Conservation (phyloP, 2,888 invertebrate species). For the Mimumesa dahlbomi region DNA sequence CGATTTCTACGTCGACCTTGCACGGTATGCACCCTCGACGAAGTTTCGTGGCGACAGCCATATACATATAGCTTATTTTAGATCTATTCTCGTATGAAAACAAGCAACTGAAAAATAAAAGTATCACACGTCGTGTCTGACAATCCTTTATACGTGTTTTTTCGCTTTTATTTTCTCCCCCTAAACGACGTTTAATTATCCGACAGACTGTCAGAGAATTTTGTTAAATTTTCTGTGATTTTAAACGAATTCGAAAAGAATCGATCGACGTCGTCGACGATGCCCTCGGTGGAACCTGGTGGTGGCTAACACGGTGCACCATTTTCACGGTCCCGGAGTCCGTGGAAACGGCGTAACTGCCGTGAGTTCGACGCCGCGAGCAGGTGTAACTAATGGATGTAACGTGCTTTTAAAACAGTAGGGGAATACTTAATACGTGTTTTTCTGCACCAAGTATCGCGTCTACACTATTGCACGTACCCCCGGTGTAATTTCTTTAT, state of each 20-base stretch:
- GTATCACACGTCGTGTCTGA: no score
- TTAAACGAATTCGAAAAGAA: no score
- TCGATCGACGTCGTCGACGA: no score
- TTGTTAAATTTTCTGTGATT: no score
- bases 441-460: conserved; percentile 55
- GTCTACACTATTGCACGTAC: conserved; percentile 47
- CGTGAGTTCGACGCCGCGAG: conserved; percentile 49
- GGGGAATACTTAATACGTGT: conserved; percentile 64
- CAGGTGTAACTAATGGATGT: conserved; percentile 64
- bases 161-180: conserved; percentile 55
- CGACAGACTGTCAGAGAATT: conserved; percentile 41
- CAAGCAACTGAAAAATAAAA: conserved; percentile 60
- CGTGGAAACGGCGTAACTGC: conserved; percentile 56
- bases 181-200: conserved; percentile 64
- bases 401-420: conserved; percentile 62
- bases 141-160: conserved; percentile 12
- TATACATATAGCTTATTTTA: not conserved
- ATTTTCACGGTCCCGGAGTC: conserved; percentile 39
- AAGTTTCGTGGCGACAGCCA: conserved; percentile 7
- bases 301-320: conserved; percentile 1
- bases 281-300: no score
- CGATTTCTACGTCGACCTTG: conserved; percentile 15
- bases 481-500: conserved; percentile 47
- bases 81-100: conserved; percentile 62
- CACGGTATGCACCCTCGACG: conserved; percentile 30